Conservation (phyloP, 2,113 vertebrate genomes). For the Anser brachyrhynchus region DNA sequence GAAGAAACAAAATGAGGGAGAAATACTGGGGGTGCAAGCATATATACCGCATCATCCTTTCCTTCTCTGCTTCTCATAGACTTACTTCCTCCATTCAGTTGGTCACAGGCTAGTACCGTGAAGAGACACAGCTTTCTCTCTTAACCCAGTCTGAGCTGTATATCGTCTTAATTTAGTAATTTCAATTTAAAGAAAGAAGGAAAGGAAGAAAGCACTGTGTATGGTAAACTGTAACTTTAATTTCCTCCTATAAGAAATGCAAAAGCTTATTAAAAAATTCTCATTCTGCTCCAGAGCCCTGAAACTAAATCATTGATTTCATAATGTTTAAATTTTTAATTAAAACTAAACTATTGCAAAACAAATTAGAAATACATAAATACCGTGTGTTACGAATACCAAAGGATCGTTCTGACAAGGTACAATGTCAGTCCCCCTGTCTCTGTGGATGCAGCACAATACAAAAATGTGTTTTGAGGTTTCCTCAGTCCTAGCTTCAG, state of each 20-base stretch:
- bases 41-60: neutral
- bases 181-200: neutral
- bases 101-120: neutral
- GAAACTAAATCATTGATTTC: constrained; percentile 63
- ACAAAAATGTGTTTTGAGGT: constrained; percentile 26
- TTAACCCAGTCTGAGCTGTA: neutral
- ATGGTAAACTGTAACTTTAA: constrained; percentile 22
- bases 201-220: neutral
- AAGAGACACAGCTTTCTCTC: neutral
- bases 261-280: constrained; percentile 56
- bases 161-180: neutral
- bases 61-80: neutral
- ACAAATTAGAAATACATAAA: constrained; percentile 68
- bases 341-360: constrained; percentile 64
- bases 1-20: neutral
- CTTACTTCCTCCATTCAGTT: neutral
- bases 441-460: constrained; percentile 5
- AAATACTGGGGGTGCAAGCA: neutral
- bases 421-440: neutral
- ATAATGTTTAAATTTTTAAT: constrained; percentile 71
- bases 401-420: constrained; percentile 54
- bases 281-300: constrained; percentile 50
- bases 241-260: constrained; percentile 59
- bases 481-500: constrained; percentile 21
- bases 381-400: constrained; percentile 38